A percentile compares a stretch with the other conserved stretches of the same genome.
These are phyloP conservation scores for Takifugu rubripes DNA, from an alignment of 2,797 vertebrate genomes.

Conservation along the genomic window DNA sequence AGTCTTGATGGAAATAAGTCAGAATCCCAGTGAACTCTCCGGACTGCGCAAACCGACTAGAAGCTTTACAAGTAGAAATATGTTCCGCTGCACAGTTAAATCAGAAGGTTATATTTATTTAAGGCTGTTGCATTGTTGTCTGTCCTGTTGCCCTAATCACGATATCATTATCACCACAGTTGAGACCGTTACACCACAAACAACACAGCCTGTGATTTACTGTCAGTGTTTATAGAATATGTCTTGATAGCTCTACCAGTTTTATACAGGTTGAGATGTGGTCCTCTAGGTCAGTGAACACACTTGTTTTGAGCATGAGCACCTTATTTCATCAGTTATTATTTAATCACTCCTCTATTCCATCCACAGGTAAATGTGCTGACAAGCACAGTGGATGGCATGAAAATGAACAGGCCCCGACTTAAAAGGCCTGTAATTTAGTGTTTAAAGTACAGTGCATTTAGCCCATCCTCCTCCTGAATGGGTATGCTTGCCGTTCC, in stretches of 20 bases:
- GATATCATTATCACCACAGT: slow-evolving; percentile 7
- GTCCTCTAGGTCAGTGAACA: too few species aligned
- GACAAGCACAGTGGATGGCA: background rate
- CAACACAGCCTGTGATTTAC: slow-evolving; percentile 6
- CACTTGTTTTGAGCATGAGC: too few species aligned
- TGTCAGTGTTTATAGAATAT: too few species aligned
- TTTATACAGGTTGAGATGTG: too few species aligned
- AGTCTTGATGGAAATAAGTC: slow-evolving; percentile 45
- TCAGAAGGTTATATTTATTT: slow-evolving; percentile 10
- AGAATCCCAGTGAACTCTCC: slow-evolving; percentile 39
- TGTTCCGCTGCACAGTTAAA: slow-evolving; percentile 10
- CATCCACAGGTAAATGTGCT: too few species aligned
- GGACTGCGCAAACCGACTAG: background rate
- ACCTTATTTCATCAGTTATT: too few species aligned
- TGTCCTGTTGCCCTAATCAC: slow-evolving; percentile 1
- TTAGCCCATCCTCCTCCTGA: slow-evolving; percentile 20
- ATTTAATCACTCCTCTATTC: too few species aligned
- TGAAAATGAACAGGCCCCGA: background rate
- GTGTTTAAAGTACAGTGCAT: slow-evolving; percentile 9
- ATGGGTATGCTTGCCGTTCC: background rate
- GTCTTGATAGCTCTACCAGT: too few species aligned
- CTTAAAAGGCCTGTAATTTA: slow-evolving; percentile 17
- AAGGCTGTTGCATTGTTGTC: background rate
- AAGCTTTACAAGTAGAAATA: too few species aligned
- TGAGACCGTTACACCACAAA: slow-evolving; percentile 23